Base-by-base conservation (phyloP, 2,888 invertebrate species). In the Celastrina argiolus region DNA sequence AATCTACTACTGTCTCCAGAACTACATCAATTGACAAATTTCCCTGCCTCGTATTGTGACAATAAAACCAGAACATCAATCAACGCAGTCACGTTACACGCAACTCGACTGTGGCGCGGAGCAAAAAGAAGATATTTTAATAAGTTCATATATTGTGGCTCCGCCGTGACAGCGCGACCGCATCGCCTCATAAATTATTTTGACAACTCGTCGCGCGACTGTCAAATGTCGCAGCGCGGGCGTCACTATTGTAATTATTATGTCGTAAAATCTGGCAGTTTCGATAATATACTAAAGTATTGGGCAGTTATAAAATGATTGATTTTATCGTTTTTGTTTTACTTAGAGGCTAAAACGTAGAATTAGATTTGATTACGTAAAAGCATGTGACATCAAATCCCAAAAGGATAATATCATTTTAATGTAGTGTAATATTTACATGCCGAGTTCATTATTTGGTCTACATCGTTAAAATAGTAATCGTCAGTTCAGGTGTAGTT, bases 171-270 rank as follows among this genome's bases (percentile, higher is more conserved):
- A 82, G 81, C 81, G 79, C 78, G 76, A 78, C 81, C 84, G 85
- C 87, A 88, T 88, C 88, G 88, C 83, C 81, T 87, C 88, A 88
- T 90, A 89, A 88, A 81, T 90, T 89, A 89, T 87, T 87, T 87
- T 89, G 72, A 72, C 87, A 85, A 83, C 74, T 80, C 76, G 76
- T 72, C 75, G 78, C 80, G 79, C 81, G 80, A 77, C 75, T 74
- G 74, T 77, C 75, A 78, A 75, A 77, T 41, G 65, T 65, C 39
- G 36, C 42, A 31, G 28, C 28, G 51, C 51, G 51, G 51, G 51
- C 26, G 22, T 51, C 4, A 26, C 22, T 51, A 51, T 51, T 51
- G 51, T 51, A 51, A 51, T 51, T 51, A 51, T 51, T 51, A 26
- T 51, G 51, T 51, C 51, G 22, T 51, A 51, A 51, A 51, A 51